Conservation (phyloP, 2,888 invertebrate species). For the Rapana venosa region DNA sequence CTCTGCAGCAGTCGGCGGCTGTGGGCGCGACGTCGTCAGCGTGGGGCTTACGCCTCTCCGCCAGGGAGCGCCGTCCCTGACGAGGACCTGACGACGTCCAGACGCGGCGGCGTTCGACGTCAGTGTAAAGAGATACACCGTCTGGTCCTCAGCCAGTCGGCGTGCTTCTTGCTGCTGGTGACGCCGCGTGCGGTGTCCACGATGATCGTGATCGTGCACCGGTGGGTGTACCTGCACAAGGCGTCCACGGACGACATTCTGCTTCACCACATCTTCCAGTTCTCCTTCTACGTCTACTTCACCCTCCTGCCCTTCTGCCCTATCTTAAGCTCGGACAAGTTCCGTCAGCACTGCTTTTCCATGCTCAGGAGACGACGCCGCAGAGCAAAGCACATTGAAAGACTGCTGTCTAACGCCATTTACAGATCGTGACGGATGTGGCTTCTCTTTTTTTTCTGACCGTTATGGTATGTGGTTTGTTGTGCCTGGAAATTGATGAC, state of each 20-base stretch:
- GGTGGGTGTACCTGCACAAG: slow-evolving; percentile 47
- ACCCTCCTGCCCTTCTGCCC: slow-evolving; percentile 61
- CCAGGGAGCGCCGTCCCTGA: neutral
- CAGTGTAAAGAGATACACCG: slow-evolving; percentile 55
- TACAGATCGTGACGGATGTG: neutral
- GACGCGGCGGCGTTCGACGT: neutral
- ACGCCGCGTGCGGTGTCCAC: slow-evolving; percentile 62
- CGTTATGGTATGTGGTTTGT: no score
- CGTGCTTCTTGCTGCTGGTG: slow-evolving; percentile 60
- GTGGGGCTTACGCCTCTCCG: neutral
- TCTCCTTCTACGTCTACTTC: slow-evolving; percentile 64
- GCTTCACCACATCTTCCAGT: slow-evolving; percentile 62
- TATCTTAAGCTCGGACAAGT: slow-evolving; percentile 55
- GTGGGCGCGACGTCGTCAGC: neutral
- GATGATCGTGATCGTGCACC: slow-evolving; percentile 53
- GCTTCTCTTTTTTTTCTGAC: neutral
- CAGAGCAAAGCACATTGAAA: neutral
- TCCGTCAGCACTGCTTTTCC: slow-evolving; percentile 43
- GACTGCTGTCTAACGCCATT: neutral
- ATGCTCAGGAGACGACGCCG: slow-evolving; percentile 11
- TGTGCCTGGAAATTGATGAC: no score
- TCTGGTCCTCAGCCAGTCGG: slow-evolving; percentile 56
- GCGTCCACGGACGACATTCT: slow-evolving; percentile 54
- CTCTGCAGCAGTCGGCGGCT: neutral
- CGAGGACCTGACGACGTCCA: neutral